phyloP scores from a whole-genome alignment of 2,797 vertebrate species.

The Gila robusta region DNA sequence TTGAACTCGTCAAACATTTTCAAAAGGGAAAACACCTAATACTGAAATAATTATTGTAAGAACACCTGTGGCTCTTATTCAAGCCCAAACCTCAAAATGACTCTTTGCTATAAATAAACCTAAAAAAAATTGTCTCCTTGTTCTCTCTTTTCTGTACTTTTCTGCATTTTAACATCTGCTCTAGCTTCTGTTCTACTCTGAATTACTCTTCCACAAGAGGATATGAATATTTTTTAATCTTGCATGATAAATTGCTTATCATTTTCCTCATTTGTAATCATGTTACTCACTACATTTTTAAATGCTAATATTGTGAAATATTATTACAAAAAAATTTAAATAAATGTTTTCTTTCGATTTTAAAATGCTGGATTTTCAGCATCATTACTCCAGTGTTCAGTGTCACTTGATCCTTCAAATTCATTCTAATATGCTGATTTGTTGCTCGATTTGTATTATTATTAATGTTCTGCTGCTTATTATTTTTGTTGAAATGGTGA shows the following conservation, averaged over 20 bases:
- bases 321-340: not conserved
- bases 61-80: slow-evolving; percentile 25
- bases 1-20: slow-evolving; percentile 24
- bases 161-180: not conserved
- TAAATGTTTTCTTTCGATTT: not conserved
- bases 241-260: not conserved
- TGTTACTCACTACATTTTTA: not conserved
- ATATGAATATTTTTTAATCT: not conserved
- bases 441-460: not conserved
- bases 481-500: not conserved
- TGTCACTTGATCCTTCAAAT: not conserved
- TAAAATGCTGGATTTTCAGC: not conserved
- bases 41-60: slow-evolving; percentile 11
- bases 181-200: not conserved
- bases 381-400: not conserved
- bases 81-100: not conserved
- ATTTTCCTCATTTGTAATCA: not conserved
- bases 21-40: slow-evolving; percentile 1
- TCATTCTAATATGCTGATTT: not conserved
- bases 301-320: not conserved
- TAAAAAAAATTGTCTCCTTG: not conserved
- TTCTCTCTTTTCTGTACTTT: not conserved
- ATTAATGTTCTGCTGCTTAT: not conserved
- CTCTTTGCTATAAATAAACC: not conserved
- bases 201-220: not conserved